A percentile compares a stretch with the other conserved stretches of the same genome.
Evolutionary conservation across 2,797 vertebrate genomes (phyloP).

Genomic region (Gastrophryne carolinensis): DNA sequence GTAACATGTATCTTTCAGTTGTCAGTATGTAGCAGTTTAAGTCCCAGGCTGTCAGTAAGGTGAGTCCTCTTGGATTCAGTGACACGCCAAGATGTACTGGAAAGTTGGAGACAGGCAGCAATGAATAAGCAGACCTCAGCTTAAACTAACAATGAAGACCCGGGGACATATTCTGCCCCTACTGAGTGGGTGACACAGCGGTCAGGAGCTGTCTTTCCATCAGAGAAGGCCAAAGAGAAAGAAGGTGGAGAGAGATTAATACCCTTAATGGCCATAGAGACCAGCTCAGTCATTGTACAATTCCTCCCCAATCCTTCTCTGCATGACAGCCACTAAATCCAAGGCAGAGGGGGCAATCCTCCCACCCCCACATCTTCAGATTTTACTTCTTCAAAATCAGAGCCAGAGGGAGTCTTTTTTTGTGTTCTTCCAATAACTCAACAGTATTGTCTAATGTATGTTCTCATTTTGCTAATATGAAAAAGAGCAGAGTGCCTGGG

Average conservation of each 20-base stretch:
- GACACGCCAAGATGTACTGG: slow-evolving; percentile 19
- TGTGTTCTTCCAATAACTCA: slow-evolving; percentile 39
- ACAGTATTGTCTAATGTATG: slow-evolving; percentile 19
- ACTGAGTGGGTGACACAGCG: slow-evolving; percentile 83
- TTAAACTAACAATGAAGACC: slow-evolving; percentile 85
- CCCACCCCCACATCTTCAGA: slow-evolving; percentile 51
- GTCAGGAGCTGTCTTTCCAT: slow-evolving; percentile 88
- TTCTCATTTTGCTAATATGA: slow-evolving; percentile 15
- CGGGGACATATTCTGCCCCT: slow-evolving; percentile 86
- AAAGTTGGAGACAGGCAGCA: slow-evolving; percentile 14
- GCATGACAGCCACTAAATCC: slow-evolving; percentile 54
- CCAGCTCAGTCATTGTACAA: slow-evolving; percentile 51
- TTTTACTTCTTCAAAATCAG: slow-evolving; percentile 48
- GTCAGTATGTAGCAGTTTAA: not conserved
- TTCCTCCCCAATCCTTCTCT: slow-evolving; percentile 54
- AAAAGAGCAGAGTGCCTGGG: not conserved
- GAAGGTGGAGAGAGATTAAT: slow-evolving; percentile 55
- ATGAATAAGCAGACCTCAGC: slow-evolving; percentile 44
- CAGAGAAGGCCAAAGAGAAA: slow-evolving; percentile 60
- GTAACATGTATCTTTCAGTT: slow-evolving; percentile 1
- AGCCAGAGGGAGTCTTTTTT: slow-evolving; percentile 32
- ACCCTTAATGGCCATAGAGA: slow-evolving; percentile 54
- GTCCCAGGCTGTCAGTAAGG: not conserved
- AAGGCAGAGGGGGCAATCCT: slow-evolving; percentile 50
- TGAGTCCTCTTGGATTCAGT: not conserved